Conservation (phyloP, 2,797 vertebrate genomes). For the Knipowitschia caucasica region DNA sequence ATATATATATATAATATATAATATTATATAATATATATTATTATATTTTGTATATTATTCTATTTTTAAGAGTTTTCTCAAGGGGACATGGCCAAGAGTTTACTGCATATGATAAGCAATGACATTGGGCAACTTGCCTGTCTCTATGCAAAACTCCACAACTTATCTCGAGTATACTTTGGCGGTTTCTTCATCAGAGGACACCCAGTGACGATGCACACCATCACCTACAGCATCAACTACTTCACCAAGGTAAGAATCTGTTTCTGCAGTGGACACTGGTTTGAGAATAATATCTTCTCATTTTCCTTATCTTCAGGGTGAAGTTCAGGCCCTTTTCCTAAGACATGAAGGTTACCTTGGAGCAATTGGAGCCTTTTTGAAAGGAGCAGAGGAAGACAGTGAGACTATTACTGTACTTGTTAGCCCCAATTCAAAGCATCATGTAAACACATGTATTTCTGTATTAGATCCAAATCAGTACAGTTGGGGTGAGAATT, state of each 20-base stretch:
- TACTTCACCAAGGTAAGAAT: conserved; percentile 98
- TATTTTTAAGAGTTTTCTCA: conserved; percentile 87
- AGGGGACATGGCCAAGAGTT: conserved; percentile 97
- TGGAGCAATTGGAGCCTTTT: conserved; percentile 94
- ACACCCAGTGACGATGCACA: conserved; percentile 97
- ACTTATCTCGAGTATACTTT: conserved; percentile 90
- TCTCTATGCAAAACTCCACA: conserved; percentile 89
- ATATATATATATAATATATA: too few relatives aligned
- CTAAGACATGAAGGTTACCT: conserved; percentile 97
- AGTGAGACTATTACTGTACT: conserved; percentile 90
- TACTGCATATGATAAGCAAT: conserved; percentile 99
- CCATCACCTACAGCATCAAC: conserved; percentile 98
- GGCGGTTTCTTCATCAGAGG: conserved; percentile 97
- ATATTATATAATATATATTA: neutral
- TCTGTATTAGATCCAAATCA: conserved; percentile 87
- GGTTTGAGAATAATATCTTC: neutral
- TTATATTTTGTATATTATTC: neutral
- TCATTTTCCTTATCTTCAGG: conserved; percentile 66
- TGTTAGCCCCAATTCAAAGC: too few relatives aligned
- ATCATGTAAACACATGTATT: neutral
- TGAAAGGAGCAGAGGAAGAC: conserved; percentile 98
- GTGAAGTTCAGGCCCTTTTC: conserved; percentile 97
- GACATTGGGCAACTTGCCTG: conserved; percentile 98
- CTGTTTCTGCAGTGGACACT: too few relatives aligned
- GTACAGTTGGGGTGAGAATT: conserved; percentile 99